Evolutionary conservation across 2,113 vertebrate species (phyloP), one percentile per base, ranked within the genome.

Genomic region (Xerus inauris): DNA sequence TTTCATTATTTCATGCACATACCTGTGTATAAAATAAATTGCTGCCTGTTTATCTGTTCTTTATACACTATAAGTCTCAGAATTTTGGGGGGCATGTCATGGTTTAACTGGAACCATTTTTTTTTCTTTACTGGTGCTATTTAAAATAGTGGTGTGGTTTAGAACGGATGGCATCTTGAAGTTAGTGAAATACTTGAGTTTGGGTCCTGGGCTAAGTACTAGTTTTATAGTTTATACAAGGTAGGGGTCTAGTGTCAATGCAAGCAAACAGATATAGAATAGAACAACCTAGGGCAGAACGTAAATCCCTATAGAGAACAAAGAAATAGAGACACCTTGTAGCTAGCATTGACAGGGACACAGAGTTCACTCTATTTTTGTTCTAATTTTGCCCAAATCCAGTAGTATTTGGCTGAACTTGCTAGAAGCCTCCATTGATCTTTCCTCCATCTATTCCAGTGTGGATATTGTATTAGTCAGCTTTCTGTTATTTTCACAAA

Each of bases 201-300:
- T 62, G n/a, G 45, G 57, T 42, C 12, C 17, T 73, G 54, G 32
- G 28, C 83, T 62, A 84, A 45, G 88, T 72, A 80, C 57, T 90
- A 87, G 30, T 87, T 87, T 87, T 79, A 40, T 40, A 38, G 91
- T 85, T 94, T 84, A 62, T n/a, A n/a, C 49, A 59, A 77, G n/a
- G 30, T 64, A n/a, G 51, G 32, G 47, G 80, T 91, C 91, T 72
- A 40, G 32, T 84, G 17, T 69, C 26, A 24, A 38, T 77, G 12
- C 57, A 38, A 80, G n/a, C n/a, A n/a, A n/a, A 81, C 9, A 72
- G 40, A 14, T 64, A 75, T 45, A 32, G 2, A 28, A 54, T 87
- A 67, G 40, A 73, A 79, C 10, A 62, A 64, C n/a, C 30, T 80
- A 7, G n/a, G n/a, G n/a, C 47, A 51, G 73, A 22, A 17, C 59